A percentile compares a stretch with the other conserved stretches of the same genome.
Evolutionary conservation across 2,797 vertebrate genomes (phyloP).

Genomic region (Siniperca obscura): DNA sequence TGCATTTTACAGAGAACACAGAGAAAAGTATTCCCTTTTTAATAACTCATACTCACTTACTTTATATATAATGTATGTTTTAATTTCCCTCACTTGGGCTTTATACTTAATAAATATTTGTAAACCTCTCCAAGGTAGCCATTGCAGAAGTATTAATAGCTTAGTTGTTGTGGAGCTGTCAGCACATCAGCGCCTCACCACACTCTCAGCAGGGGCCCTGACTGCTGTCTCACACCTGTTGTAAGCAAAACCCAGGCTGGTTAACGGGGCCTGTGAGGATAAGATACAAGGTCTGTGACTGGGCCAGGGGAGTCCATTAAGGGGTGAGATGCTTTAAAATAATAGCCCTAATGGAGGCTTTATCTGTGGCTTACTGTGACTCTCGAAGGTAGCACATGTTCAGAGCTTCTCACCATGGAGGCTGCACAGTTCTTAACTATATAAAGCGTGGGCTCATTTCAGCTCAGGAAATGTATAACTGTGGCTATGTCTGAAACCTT

Average conservation of each 20-base stretch:
- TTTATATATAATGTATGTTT: conserved; percentile 11
- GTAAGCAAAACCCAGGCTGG: conserved; percentile 60
- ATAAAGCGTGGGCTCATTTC: conserved; percentile 41
- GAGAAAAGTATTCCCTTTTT: conserved; percentile 11
- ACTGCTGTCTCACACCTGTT: conserved; percentile 76
- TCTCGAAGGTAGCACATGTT: conserved; percentile 53
- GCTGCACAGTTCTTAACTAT: conserved; percentile 36
- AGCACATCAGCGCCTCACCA: conserved; percentile 67
- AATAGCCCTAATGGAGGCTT: conserved; percentile 81
- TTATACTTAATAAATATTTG: conserved; percentile 41
- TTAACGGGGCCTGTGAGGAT: conserved; percentile 77
- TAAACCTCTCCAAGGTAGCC: conserved; percentile 48
- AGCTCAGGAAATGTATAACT: conserved; percentile 36
- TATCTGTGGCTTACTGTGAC: conserved; percentile 74
- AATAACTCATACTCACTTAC: conserved; percentile 1
- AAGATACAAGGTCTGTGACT: conserved; percentile 76
- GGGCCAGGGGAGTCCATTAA: conserved; percentile 79
- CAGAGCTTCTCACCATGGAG: conserved; percentile 50
- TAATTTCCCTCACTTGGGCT: conserved; percentile 7
- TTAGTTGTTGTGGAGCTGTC: conserved; percentile 54
- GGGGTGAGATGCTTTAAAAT: conserved; percentile 80
- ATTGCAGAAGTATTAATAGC: conserved; percentile 68
- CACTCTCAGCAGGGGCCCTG: conserved; percentile 58
- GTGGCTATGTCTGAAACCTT: conserved; percentile 11
- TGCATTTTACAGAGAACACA: not conserved